Evolutionary conservation across 2,113 vertebrate genomes (phyloP), one percentile per base, ranked within the genome.

Genomic region (Hipposideros armiger): DNA sequence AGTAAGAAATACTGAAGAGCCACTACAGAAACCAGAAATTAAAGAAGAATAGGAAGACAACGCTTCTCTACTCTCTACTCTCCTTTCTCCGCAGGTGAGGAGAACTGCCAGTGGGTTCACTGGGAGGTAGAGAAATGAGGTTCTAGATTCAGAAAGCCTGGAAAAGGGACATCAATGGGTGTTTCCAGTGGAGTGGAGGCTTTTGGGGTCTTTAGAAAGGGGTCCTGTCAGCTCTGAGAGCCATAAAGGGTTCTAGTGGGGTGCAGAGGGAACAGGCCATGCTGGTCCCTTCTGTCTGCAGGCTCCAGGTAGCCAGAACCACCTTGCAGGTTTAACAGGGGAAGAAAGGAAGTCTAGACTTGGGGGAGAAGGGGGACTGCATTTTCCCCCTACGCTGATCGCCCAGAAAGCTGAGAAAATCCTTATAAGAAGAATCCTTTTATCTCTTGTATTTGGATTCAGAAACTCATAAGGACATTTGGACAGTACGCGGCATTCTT

Each of bases 381-480:
- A 30, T 47, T 45, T 72, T 54, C 19, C 26, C 7, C 40, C 58
- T 28, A 4, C 32, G 62, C n/a, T 32, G 54, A 76, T 58, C 56
- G 22, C 7, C 24, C 50, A 88, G 87, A 95, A 80, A 84, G 77
- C n/a, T 22, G 17, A 80, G 22, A 58, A 17, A 94, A 62, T 62
- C 15, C 56, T 32, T 50, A 5, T 3, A 62, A 82, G 60, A 69
- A 69, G 45, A 83, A 42, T 40, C 58, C 26, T 50, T 70, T 4
- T 32, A 20, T 40, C 70, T 50, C 86, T 94, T 58, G 5, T 32
- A 80, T 50, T 50, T 50, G 19, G 62, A 91, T 94, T 96, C 80
- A 74, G 72, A 54, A 84, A 70, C 77, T 90, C 78, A 70, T 40
- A 86, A 69, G n/a, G 36, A 70, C 81, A 50, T 47, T 95, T 36